Percentiles rank a stretch among this genome's conserved stretches.
phyloP scores from a whole-genome alignment of 2,113 vertebrate genomes.

The Bothrops jararaca region DNA sequence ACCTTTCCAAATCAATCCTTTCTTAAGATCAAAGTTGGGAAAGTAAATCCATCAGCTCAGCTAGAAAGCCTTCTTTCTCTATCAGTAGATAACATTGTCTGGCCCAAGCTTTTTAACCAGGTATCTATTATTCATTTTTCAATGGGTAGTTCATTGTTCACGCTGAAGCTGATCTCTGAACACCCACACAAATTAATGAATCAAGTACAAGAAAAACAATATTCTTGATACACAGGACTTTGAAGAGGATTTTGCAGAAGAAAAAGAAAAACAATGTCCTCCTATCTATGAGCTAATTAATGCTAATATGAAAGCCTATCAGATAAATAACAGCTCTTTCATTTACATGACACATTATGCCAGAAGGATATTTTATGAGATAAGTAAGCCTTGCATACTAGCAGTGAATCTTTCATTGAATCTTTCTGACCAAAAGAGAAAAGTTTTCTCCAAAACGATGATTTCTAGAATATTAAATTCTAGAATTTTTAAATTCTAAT shows the following conservation, averaged over 20 bases:
- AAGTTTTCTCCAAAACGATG: not conserved
- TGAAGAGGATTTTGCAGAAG: not conserved
- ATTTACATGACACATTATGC: too few species aligned
- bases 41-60: not conserved
- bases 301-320: too few species aligned
- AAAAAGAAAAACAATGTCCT: not conserved
- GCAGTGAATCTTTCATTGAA: not conserved
- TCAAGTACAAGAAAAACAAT: not conserved
- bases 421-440: not conserved
- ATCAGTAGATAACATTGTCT: not conserved
- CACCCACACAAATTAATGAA: not conserved
- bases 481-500: too few species aligned
- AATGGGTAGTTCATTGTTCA: not conserved
- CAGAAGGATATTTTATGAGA: too few species aligned
- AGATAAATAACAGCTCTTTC: too few species aligned
- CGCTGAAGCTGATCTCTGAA: not conserved
- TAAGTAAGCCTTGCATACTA: not conserved
- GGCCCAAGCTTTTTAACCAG: not conserved
- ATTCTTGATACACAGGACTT: not conserved
- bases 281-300: too few species aligned
- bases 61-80: not conserved
- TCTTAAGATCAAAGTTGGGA: not conserved
- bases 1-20: not conserved
- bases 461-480: not conserved
- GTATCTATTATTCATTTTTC: not conserved